phyloP scores from a whole-genome alignment of 2,113 vertebrate genomes.

The Steatornis caripensis region DNA sequence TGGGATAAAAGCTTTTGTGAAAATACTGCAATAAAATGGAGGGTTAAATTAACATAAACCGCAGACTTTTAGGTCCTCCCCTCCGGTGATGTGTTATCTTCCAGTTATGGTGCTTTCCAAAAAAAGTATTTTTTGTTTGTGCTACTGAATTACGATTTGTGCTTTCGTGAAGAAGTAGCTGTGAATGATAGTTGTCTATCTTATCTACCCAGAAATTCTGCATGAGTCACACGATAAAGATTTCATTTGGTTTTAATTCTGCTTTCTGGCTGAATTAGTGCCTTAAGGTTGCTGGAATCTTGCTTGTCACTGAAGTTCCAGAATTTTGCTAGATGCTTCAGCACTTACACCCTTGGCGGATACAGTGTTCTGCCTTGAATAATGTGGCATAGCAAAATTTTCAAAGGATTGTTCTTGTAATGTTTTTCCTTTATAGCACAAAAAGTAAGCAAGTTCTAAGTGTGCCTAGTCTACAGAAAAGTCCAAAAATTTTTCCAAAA shows the following conservation, averaged over 20 bases:
- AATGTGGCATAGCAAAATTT: background rate
- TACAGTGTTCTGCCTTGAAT: background rate
- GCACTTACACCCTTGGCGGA: background rate
- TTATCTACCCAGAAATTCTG: background rate
- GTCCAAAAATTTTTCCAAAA: background rate
- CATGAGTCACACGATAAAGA: background rate
- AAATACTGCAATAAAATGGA: background rate
- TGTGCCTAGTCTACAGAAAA: background rate
- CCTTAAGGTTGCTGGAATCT: background rate
- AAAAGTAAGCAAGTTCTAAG: background rate
- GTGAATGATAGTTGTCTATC: background rate
- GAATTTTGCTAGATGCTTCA: background rate
- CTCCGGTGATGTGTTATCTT: background rate
- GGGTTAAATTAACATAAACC: background rate
- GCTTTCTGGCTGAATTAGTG: constrained; percentile 28
- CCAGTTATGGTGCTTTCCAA: background rate
- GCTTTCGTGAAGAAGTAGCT: background rate
- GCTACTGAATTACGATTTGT: background rate
- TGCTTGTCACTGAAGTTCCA: background rate
- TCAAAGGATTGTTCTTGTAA: background rate
- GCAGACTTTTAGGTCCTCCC: background rate
- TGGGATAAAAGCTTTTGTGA: constrained; percentile 31
- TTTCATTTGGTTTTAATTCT: background rate
- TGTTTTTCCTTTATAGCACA: background rate
- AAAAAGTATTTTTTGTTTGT: background rate